Evolutionary conservation across 2,113 vertebrate genomes (phyloP), one percentile per base, ranked within the genome.

Genomic region (Prochilodus magdalenae): DNA sequence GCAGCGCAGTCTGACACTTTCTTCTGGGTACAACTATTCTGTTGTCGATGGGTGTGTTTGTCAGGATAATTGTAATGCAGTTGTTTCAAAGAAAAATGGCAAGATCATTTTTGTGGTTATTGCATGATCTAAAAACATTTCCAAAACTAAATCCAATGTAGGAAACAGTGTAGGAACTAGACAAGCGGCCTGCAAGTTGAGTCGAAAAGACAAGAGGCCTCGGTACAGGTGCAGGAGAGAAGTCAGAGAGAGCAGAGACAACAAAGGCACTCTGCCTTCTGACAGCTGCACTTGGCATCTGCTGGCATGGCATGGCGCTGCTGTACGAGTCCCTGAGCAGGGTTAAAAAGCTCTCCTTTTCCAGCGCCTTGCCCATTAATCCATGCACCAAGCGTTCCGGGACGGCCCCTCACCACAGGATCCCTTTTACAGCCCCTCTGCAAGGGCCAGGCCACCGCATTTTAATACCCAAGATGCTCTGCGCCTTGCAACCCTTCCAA

Each of bases 271-370:
- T 80, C 73, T 85, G 86, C 87, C 92, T 93, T 91, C 92, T 91
- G 94, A 96, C 97, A 98, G 96, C 95, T 97, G 96, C 95, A 93
- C 93, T 94, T 94, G 91, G 94, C 97, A 98, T 97, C 96, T 97
- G 96, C 91, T 93, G 89, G 91, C 94, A 93, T 95, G 94, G 94
- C 94, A 89, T 85, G 91, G 94, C 84, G 91, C 94, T 93, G 93
- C 92, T 95, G 93, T 92, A 95, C 89, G 93, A 94, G 95, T 97
- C 96, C 96, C 97, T 88, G 93, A 92, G 87, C 94, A 95, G 95
- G 96, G 94, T 93, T 96, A 95, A 96, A 97, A 96, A 95, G 94
- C 95, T 93, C 94, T 95, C 93, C 93, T 60, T 95, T 94, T 95
- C 93, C 94, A 94, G 92, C 93, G 93, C 93, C 94, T 93, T 90